phyloP scores from a whole-genome alignment of 1,140 invertebrate species.

The Drosophila obscura region DNA sequence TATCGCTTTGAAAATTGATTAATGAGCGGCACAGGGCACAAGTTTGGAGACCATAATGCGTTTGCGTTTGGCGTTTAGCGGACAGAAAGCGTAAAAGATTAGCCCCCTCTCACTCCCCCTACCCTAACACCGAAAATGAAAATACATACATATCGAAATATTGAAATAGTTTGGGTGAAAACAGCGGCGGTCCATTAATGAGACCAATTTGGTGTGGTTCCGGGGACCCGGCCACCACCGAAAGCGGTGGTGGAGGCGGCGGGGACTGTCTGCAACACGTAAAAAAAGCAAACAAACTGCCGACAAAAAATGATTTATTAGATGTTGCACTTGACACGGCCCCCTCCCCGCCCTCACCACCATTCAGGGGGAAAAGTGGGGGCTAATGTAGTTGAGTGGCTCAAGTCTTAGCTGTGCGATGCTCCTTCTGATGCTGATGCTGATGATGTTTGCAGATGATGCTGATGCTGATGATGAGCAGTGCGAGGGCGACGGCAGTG shows the following conservation, averaged over 20 bases:
- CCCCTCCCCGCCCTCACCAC: too few relatives aligned
- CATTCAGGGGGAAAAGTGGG: constrained; percentile 1
- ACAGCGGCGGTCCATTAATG: constrained; percentile 64
- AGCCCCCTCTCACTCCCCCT: neutral
- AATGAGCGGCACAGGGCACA: constrained; percentile 51
- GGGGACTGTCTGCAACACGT: constrained; percentile 17
- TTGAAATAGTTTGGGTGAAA: constrained; percentile 72
- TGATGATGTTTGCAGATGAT: constrained; percentile 28
- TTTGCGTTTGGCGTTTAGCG: constrained; percentile 11
- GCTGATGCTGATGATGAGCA: constrained; percentile 67
- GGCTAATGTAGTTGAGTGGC: constrained; percentile 6
- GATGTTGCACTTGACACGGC: constrained; percentile 71
- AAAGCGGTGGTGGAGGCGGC: neutral
- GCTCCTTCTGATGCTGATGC: constrained; percentile 23
- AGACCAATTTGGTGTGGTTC: constrained; percentile 58
- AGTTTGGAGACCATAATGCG: constrained; percentile 29
- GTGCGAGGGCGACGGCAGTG: constrained; percentile 44
- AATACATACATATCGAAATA: constrained; percentile 7
- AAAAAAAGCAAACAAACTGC: constrained; percentile 70
- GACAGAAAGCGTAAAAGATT: constrained; percentile 48
- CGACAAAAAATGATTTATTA: constrained; percentile 79
- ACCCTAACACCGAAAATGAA: neutral
- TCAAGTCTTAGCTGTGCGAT: constrained; percentile 32
- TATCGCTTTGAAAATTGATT: constrained; percentile 74
- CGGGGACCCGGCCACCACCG: neutral